Conservation (phyloP, 2,113 vertebrate species). For the Polypterus bichir region DNA sequence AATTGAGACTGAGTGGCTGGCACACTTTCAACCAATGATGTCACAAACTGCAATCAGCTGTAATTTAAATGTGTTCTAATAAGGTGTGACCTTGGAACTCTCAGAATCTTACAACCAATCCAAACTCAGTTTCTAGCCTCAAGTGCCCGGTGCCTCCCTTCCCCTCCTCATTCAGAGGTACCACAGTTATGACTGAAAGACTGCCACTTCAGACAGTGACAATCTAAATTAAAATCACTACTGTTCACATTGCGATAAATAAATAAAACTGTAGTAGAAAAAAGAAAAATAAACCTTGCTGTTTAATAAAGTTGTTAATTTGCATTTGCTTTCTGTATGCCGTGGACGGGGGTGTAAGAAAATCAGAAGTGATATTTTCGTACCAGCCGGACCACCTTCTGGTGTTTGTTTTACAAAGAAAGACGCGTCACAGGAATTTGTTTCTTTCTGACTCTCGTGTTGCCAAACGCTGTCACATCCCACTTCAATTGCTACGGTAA, state of each 20-base stretch:
- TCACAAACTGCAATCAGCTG: no score
- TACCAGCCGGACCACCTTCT: conserved; percentile 65
- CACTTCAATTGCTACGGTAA: conserved; percentile 63
- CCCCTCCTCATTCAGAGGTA: no score
- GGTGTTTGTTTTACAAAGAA: conserved; percentile 62
- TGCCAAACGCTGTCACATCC: conserved; percentile 61
- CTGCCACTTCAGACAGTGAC: no score
- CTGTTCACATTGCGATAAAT: conserved; percentile 15
- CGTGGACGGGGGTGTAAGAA: conserved; percentile 40
- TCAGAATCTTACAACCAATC: no score
- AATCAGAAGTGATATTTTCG: conserved; percentile 60
- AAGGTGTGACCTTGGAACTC: no score
- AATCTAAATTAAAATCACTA: no score
- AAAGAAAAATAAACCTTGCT: conserved; percentile 20
- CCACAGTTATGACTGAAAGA: no score
- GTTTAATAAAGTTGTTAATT: conserved; percentile 29
- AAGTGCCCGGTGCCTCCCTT: no score
- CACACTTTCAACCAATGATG: no score
- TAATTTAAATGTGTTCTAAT: no score
- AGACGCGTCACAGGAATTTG: conserved; percentile 49
- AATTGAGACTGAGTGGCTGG: no score
- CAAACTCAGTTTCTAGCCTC: no score
- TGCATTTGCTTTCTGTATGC: conserved; percentile 29
- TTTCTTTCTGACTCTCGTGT: conserved; percentile 39
- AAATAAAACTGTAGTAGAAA: conserved; percentile 18